These are phyloP conservation scores for Microdon myrmicae DNA, from an alignment of 2,888 invertebrate genomes.

Conservation along the genomic window DNA sequence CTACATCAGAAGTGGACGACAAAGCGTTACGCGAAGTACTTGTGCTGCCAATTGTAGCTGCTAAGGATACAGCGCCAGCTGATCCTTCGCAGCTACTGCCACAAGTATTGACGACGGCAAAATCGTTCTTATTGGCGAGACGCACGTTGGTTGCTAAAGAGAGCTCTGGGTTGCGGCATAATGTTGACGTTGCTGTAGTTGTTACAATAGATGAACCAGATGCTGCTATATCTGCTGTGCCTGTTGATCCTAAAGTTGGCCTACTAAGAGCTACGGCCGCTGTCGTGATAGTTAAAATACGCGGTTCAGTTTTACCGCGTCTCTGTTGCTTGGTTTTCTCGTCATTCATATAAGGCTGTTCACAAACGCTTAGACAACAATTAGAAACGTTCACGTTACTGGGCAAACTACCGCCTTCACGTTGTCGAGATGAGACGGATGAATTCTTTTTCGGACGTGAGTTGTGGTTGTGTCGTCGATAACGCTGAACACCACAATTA, in stretches of 20 bases:
- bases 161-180: slow-evolving; percentile 17
- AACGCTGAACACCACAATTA: slow-evolving; percentile 58
- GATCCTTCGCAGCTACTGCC: slow-evolving; percentile 27
- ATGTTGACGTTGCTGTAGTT: background rate
- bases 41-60: slow-evolving; percentile 29
- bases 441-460: slow-evolving; percentile 66
- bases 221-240: background rate
- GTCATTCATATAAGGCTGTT: slow-evolving; percentile 55
- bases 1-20: slow-evolving; percentile 37
- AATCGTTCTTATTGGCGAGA: slow-evolving; percentile 22
- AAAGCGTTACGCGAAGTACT: slow-evolving; percentile 38
- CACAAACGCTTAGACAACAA: slow-evolving; percentile 54
- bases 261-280: slow-evolving; percentile 21
- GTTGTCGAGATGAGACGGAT: slow-evolving; percentile 68
- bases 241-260: slow-evolving; percentile 17
- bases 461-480: slow-evolving; percentile 59
- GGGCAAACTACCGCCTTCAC: slow-evolving; percentile 75
- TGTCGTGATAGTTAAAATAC: slow-evolving; percentile 25
- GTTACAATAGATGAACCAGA: background rate
- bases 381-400: slow-evolving; percentile 70
- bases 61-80: slow-evolving; percentile 30
- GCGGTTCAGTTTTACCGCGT: slow-evolving; percentile 51
- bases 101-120: slow-evolving; percentile 27
- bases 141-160: slow-evolving; percentile 26
- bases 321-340: slow-evolving; percentile 49